Conservation (phyloP, 2,888 invertebrate species). For the Eudasyphora cyanicolor region DNA sequence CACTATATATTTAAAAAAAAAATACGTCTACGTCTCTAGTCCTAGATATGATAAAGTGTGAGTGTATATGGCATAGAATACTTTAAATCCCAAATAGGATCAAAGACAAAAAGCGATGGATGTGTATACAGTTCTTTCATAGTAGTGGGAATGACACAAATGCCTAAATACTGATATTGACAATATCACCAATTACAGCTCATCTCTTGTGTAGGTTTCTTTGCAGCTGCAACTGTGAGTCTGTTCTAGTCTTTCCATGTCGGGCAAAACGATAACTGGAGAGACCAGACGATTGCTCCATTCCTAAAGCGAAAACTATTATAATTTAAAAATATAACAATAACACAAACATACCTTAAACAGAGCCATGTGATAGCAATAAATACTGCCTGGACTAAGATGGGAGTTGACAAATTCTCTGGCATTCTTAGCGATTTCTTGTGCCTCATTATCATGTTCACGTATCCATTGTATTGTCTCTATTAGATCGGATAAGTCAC, state of each 20-base stretch:
- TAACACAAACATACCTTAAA: too few species aligned
- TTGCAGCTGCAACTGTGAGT: conserved; percentile 75
- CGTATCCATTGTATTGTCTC: conserved; percentile 90
- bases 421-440: conserved; percentile 85
- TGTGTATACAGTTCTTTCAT: neutral
- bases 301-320: conserved; percentile 81
- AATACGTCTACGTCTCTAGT: conserved; percentile 8
- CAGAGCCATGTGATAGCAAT: conserved; percentile 91
- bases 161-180: neutral
- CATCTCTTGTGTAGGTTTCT: conserved; percentile 71
- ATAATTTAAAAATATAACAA: too few species aligned
- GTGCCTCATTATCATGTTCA: conserved; percentile 85
- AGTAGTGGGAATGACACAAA: conserved; percentile 12
- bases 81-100: conserved; percentile 10
- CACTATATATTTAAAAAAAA: neutral
- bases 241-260: conserved; percentile 84
- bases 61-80: conserved; percentile 14
- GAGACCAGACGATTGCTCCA: conserved; percentile 86
- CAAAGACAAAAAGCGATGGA: neutral
- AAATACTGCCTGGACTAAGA: conserved; percentile 90
- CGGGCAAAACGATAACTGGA: conserved; percentile 81
- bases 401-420: conserved; percentile 87
- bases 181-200: conserved; percentile 70
- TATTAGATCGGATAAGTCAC: conserved; percentile 89
- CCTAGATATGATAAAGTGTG: neutral